Evolutionary conservation across 2,113 vertebrate species (phyloP), one percentile per base, ranked within the genome.

Genomic region (Serilophus lunatus): DNA sequence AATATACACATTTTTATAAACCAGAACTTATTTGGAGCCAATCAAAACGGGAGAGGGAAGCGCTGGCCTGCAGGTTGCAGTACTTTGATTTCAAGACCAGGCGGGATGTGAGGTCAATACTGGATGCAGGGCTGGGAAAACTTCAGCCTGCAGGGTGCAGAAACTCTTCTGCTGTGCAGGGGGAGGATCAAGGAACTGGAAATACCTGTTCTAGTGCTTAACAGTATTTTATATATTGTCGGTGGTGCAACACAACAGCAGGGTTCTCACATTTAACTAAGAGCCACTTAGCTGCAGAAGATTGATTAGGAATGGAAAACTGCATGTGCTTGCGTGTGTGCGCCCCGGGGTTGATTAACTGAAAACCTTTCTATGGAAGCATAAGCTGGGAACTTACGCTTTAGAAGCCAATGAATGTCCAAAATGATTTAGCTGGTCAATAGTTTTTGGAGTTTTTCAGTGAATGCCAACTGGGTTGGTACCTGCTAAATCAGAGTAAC

Each of bases 251-350:
- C 28, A 91, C 79, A 83, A 68, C 83, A 96, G 96, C 94, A 93
- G 96, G 82, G 77, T 91, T 88, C 91, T 95, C 95, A 92, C 79
- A 20, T 74, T 86, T 61, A 92, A 91, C 86, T 86, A 91, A 88
- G 88, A 95, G 95, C 91, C 96, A 95, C 90, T 96, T 92, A 95
- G 96, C 95, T 92, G 95, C 77, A 93, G 54, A 93, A 93, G 93
- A 95, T 68, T 77, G 89, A 80, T 64, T 31, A 56, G 86, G 82
- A 83, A 93, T 82, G 91, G 91, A 94, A 86, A 94, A 80, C 82
- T 38, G 66, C 59, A 2, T 3, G 7, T 15, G 70, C 4, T 3
- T 6, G 50, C 24, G 9, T 66, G 31, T n/a, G 65, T 68, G 44
- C 5, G 35, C 77, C 71, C 2, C 4, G 71, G 82, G 86, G 20